Base-by-base conservation (phyloP, 2,113 vertebrate genomes). In the Apodemus sylvaticus region DNA sequence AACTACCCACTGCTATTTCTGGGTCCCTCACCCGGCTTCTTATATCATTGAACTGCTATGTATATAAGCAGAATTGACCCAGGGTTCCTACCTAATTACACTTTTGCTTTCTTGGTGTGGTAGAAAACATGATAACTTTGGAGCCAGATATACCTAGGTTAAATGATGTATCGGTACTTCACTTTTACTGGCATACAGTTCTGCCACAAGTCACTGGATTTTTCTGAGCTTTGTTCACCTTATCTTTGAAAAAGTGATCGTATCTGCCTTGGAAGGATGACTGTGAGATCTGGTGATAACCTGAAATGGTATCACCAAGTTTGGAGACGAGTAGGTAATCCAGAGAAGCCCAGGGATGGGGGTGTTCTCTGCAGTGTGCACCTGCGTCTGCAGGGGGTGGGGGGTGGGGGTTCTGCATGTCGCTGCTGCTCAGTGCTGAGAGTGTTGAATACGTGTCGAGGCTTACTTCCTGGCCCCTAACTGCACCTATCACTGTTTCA, bases 181-280 rank as follows among this genome's bases (percentile, higher is more conserved):
- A 70, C n/a, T 93, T 62, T 79, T 71, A 70, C n/a, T 93, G 29
- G 29, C 74, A 34, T 93, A 48, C 90, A 58, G 34, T 77, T 76
- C 90, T 93, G 58, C 24, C 79, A 48, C 36, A 4, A 53, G 42
- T 91, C 53, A 85, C 39, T 70, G 85, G 62, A 42, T 17, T 55
- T 97, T 39, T 91, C 68, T 93, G 64, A 94, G 4, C 55, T 64
- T 92, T 26, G 31, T 55, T 94, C 93, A 74, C 42, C 34, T 91
- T 60, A 58, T 71, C 42, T 70, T 95, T 95, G 76, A 45, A 74
- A 87, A 70, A 66, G 29, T 64, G 29, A 36, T 87, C 26, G 58
- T 53, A 60, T 48, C 17, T 79, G 53, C 24, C 9, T 71, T 55
- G 20, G 13, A 70, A 74, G 87, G 76, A 73, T 94, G 71, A 42